Conservation (phyloP, 2,888 invertebrate species). For the Ormyrus pomaceus region DNA sequence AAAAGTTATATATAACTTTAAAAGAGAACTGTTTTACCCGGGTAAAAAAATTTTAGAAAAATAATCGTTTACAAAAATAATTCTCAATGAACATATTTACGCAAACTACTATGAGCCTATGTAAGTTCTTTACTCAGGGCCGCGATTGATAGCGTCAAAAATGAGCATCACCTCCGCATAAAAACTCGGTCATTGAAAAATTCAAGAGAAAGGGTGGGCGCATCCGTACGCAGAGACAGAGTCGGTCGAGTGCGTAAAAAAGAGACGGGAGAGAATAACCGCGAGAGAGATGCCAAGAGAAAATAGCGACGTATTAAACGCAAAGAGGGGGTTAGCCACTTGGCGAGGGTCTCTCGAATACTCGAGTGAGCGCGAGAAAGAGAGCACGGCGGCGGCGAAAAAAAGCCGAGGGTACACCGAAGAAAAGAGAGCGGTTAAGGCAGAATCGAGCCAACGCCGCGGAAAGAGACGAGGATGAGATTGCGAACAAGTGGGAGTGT, state of each 20-base stretch:
- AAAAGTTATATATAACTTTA: too few species aligned
- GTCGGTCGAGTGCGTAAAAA: conserved; percentile 10
- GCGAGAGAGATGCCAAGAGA: conserved; percentile 40
- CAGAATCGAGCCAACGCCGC: conserved; percentile 60
- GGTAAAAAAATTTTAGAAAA: too few species aligned
- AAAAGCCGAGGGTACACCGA: conserved; percentile 54
- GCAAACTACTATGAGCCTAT: too few species aligned
- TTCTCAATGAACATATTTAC: too few species aligned
- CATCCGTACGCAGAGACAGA: background rate
- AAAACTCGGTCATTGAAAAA: conserved; percentile 18
- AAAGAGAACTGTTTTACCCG: too few species aligned
- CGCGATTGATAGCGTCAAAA: too few species aligned
- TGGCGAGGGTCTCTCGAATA: conserved; percentile 67
- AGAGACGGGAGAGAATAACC: background rate
- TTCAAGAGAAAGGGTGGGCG: background rate
- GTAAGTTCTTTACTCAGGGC: too few species aligned
- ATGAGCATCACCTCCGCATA: too few species aligned
- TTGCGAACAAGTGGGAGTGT: conserved; percentile 61
- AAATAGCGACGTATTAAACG: conserved; percentile 72
- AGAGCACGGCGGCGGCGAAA: background rate
- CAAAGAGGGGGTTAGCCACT: conserved; percentile 73
- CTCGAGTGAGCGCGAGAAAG: conserved; percentile 66
- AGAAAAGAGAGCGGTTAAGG: conserved; percentile 61
- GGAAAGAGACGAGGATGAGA: conserved; percentile 58
- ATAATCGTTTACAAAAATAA: too few species aligned